phyloP scores from a whole-genome alignment of 2,113 vertebrate genomes.

The Patagioenas fasciata region DNA sequence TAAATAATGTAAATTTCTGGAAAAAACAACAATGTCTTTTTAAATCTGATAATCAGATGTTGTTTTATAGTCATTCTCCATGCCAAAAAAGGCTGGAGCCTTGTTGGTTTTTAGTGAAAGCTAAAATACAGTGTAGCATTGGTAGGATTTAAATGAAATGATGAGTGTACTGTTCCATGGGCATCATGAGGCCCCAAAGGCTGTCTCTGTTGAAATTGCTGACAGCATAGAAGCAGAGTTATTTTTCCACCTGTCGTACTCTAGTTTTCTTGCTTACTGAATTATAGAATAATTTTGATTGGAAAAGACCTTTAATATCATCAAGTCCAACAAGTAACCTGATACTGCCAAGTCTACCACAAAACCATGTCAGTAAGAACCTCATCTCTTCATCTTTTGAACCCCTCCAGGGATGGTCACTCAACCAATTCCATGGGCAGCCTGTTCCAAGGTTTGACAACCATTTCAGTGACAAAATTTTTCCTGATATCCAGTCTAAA shows the following conservation, averaged over 20 bases:
- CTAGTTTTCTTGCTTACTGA: neutral
- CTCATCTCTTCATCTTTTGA: no score
- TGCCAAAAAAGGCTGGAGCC: neutral
- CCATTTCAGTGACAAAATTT: no score
- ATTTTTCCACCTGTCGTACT: neutral
- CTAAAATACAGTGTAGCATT: neutral
- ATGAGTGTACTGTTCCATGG: neutral
- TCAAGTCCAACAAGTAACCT: no score
- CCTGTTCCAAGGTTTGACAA: no score
- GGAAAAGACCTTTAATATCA: no score
- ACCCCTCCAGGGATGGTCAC: no score
- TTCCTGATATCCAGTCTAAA: no score
- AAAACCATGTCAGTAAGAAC: no score
- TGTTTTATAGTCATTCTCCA: neutral
- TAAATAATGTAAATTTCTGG: neutral
- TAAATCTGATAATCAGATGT: neutral
- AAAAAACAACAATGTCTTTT: neutral
- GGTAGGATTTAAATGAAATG: neutral
- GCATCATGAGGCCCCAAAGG: neutral
- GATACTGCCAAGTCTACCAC: no score
- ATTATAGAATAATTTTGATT: no score
- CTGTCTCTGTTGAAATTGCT: neutral
- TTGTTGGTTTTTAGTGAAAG: neutral
- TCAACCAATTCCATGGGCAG: no score
- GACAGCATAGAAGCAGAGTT: neutral